Evolutionary conservation across 2,113 vertebrate species (phyloP), one percentile per base, ranked within the genome.

Genomic region (Labeo rohita): DNA sequence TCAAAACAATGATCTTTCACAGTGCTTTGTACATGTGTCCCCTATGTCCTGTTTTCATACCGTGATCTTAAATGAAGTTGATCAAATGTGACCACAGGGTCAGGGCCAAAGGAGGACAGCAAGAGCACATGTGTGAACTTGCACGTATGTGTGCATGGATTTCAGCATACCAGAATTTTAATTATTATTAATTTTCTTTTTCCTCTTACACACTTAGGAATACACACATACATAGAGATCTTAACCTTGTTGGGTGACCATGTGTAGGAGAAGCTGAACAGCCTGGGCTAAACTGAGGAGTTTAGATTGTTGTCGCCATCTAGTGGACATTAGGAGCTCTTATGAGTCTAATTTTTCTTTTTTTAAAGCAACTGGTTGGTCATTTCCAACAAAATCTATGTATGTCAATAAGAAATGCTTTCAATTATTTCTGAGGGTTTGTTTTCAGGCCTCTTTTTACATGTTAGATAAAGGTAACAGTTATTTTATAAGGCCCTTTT

Each of bases 241-340:
- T 47, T 63, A 43, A 81, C n/a, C 43, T 65, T 81, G 11, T 80
- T 80, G 15, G 10, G 6, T 79, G 77, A 61, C 36, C 36, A 45
- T 45, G 3, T 43, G 18, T 23, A 63, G n/a, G 28, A 78, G 11
- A 39, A 39, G 52, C 50, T 78, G 50, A 56, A 21, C 50, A 59
- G 5, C 15, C 10, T 36, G 6, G 28, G 16, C 52, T 54, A 12
- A 56, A 39, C 43, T 49, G n/a, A 47, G n/a, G 18, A 34, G 61
- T 85, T 85, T 65, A 49, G 45, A 63, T 45, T 54, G 11, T 75
- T 63, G 73, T 47, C 39, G n/a, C 83, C 83, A 84, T 76, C 83
- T 63, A 45, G 39, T 28, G 83, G 72, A 73, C 7, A n/a, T 8
- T 21, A 21, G 28, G 49, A 73, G 70, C 3, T 49, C 21, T 49